These are phyloP conservation scores for Euzophera pinguis DNA, from an alignment of 2,888 invertebrate species.

Conservation along the genomic window DNA sequence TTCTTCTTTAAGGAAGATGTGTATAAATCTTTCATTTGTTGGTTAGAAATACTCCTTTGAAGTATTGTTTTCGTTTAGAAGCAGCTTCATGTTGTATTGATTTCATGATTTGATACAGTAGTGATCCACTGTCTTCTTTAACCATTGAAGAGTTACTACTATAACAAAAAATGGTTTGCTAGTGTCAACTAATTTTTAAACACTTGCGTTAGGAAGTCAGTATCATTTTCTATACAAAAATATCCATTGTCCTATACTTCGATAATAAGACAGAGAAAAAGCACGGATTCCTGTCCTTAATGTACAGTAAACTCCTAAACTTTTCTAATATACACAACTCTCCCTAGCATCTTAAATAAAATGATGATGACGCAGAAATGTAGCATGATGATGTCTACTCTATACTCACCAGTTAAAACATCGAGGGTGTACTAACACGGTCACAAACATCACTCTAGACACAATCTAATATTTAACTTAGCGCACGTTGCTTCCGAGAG, in stretches of 20 bases:
- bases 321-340: slow-evolving; percentile 36
- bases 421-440: slow-evolving; percentile 34
- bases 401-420: slow-evolving; percentile 40
- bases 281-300: too few species aligned
- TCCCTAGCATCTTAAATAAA: slow-evolving; percentile 28
- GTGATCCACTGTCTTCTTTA: too few species aligned
- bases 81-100: too few species aligned
- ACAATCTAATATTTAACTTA: slow-evolving; percentile 47
- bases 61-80: too few species aligned
- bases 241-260: background rate
- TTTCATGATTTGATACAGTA: too few species aligned
- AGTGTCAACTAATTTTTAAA: too few species aligned
- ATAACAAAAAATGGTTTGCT: too few species aligned
- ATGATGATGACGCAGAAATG: slow-evolving; percentile 29
- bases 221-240: background rate
- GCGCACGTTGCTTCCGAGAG: slow-evolving; percentile 44
- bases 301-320: background rate
- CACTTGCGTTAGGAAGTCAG: too few species aligned
- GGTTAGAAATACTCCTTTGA: too few species aligned
- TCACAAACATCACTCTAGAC: slow-evolving; percentile 50
- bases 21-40: background rate
- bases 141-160: too few species aligned
- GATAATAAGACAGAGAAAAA: background rate
- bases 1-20: background rate
- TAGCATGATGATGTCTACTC: slow-evolving; percentile 28